Evolutionary conservation across 2,797 vertebrate species (phyloP).

Genomic region (Oceanodroma leucorhoa): DNA sequence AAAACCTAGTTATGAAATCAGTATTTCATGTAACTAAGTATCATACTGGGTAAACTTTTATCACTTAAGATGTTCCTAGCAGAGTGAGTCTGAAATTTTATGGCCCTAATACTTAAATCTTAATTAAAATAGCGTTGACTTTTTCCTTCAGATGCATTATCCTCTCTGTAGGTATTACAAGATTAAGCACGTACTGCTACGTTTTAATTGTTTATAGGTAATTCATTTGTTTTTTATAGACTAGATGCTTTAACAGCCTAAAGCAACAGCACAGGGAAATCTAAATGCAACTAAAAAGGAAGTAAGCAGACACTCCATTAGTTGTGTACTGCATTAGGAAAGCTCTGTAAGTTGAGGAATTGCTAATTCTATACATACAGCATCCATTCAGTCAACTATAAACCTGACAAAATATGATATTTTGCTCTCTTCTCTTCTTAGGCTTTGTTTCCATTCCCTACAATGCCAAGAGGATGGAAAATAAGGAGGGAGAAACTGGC

Average conservation of each 20-base stretch:
- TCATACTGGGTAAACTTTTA: neutral
- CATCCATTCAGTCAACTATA: neutral
- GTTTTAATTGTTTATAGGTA: neutral
- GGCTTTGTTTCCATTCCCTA: neutral
- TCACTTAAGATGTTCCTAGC: neutral
- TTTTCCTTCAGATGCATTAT: neutral
- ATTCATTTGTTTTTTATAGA: neutral
- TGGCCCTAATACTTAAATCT: neutral
- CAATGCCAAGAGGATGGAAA: neutral
- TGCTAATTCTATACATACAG: neutral
- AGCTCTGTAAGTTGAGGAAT: neutral
- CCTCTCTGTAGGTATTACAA: neutral
- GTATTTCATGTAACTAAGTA: constrained; percentile 15
- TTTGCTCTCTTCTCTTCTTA: neutral
- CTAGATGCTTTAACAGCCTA: neutral
- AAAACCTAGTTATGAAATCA: constrained; percentile 32
- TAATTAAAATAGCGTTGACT: constrained; percentile 26
- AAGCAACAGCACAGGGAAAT: neutral
- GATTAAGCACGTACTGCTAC: neutral
- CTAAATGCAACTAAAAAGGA: neutral
- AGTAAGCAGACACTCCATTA: neutral
- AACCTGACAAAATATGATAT: neutral
- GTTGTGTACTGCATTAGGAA: neutral
- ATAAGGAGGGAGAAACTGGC: neutral
- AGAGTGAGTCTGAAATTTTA: neutral